These are phyloP conservation scores for Mus musculus DNA, from an alignment of 2,113 vertebrate species.

Conservation along the genomic window DNA sequence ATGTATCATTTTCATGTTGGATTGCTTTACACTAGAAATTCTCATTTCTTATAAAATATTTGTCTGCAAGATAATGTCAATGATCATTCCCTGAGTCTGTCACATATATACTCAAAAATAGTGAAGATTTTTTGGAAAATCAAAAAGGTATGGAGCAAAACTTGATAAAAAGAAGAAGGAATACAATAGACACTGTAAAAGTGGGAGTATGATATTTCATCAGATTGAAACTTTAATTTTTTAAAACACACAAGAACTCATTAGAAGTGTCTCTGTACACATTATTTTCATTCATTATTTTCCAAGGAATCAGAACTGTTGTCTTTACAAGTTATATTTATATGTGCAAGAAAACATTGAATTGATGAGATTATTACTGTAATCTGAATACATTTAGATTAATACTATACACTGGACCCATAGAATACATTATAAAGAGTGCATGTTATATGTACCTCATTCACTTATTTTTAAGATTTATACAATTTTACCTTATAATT, in stretches of 20 bases:
- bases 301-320: not conserved
- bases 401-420: not conserved
- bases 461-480: not conserved
- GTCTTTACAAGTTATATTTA: not conserved
- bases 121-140: not conserved
- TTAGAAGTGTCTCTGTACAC: not conserved
- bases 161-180: not conserved
- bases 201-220: not conserved
- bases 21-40: slow-evolving; percentile 50
- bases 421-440: not conserved
- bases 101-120: not conserved
- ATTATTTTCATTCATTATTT: not conserved
- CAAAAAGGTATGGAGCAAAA: not conserved
- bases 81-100: not conserved
- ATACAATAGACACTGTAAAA: not conserved
- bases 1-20: not conserved
- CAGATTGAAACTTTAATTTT: not conserved
- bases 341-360: not conserved
- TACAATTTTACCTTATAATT: not conserved
- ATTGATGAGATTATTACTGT: not conserved
- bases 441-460: not conserved
- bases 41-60: not conserved
- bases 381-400: not conserved
- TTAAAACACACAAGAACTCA: not conserved
- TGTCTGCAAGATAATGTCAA: slow-evolving; percentile 53